A percentile compares a stretch with the other conserved stretches of the same genome.
phyloP scores from a whole-genome alignment of 2,888 invertebrate species.

The Sycophila texana region DNA sequence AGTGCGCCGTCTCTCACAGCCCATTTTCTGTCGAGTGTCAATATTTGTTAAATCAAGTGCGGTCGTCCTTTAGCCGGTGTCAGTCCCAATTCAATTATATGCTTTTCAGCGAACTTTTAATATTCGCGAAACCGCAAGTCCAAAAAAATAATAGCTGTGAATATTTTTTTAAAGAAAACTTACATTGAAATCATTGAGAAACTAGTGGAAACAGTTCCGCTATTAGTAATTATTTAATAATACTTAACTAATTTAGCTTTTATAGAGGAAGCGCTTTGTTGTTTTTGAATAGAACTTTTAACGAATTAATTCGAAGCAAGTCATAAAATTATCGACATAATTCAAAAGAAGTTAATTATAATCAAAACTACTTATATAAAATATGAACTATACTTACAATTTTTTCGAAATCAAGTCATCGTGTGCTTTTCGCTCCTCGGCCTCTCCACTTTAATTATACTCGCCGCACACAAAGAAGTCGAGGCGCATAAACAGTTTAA shows the following conservation, averaged over 20 bases:
- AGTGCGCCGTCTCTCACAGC: not conserved
- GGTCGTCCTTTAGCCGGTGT: constrained; percentile 5
- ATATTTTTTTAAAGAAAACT: not conserved
- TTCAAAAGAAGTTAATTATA: too few species aligned
- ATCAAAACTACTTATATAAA: too few species aligned
- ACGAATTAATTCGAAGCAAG: too few species aligned
- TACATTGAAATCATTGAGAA: not conserved
- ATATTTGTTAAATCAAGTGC: constrained; percentile 44
- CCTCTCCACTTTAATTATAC: constrained; percentile 19
- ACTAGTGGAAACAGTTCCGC: too few species aligned
- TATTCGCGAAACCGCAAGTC: not conserved
- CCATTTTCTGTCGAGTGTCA: constrained; percentile 25
- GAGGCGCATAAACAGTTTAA: constrained; percentile 21
- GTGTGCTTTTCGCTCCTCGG: not conserved
- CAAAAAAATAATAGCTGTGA: too few species aligned
- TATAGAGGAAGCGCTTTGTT: too few species aligned
- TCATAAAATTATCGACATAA: too few species aligned
- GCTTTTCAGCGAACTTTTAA: not conserved
- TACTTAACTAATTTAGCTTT: too few species aligned
- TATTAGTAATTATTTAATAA: too few species aligned
- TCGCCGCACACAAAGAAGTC: constrained; percentile 27
- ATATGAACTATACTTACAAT: too few species aligned
- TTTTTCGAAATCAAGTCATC: too few species aligned
- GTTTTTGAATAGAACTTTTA: too few species aligned
- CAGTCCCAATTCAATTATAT: constrained; percentile 10